Conservation (phyloP, 37 sponge, comb jelly and placozoan genomes). For the Theonella swinhoei region DNA sequence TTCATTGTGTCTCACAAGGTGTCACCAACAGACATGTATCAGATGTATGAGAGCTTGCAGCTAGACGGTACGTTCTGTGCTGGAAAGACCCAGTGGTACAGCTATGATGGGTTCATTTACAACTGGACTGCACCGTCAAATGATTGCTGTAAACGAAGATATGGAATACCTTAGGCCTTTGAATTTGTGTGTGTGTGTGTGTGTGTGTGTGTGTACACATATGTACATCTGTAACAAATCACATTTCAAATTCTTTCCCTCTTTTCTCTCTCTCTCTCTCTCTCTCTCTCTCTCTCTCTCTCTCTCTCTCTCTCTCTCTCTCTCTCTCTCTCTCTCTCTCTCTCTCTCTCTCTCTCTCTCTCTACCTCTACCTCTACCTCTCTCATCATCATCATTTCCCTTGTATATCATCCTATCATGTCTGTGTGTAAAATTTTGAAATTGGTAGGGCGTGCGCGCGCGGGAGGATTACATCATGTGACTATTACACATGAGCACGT, state of each 20-base stretch:
- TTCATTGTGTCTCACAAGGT: constrained; percentile 49
- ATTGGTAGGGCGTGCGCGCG: too few species aligned
- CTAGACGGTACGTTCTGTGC: constrained; percentile 16
- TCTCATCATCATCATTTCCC: background rate
- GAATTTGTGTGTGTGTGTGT: background rate
- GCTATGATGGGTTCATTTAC: constrained; percentile 22
- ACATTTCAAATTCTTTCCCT: background rate
- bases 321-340: constrained; percentile 1
- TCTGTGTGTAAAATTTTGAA: too few species aligned
- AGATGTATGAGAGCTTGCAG: background rate
- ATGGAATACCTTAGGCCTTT: constrained; percentile 13
- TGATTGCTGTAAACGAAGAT: constrained; percentile 39
- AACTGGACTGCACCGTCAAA: constrained; percentile 45
- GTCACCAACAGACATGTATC: background rate
- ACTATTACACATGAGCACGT: too few species aligned
- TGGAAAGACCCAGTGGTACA: background rate
- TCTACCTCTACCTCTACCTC: background rate
- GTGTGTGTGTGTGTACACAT: constrained; percentile 7
- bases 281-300: background rate
- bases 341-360: background rate
- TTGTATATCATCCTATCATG: background rate
- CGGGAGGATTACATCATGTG: too few species aligned
- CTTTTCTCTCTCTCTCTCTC: constrained; percentile 1
- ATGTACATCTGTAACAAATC: background rate
- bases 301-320: background rate